Percentiles rank a stretch among this genome's conserved stretches.
phyloP scores from a whole-genome alignment of 2,113 vertebrate genomes.

The Bungarus multicinctus region DNA sequence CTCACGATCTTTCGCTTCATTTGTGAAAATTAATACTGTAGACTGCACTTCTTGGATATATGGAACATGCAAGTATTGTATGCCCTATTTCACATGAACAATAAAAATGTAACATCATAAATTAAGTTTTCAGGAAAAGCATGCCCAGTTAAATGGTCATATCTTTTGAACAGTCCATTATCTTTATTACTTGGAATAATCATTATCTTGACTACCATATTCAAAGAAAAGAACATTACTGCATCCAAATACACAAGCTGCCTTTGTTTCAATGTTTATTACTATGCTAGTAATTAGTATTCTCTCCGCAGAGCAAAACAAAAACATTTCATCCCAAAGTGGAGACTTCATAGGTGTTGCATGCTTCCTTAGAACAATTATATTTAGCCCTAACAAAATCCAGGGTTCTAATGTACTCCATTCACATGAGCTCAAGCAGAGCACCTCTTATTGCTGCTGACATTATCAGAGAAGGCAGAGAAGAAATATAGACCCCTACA shows the following conservation, averaged over 20 bases:
- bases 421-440: conserved; percentile 6
- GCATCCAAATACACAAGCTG: conserved; percentile 5
- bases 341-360: neutral
- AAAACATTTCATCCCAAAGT: neutral
- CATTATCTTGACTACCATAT: neutral
- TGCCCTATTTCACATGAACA: neutral
- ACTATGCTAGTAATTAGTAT: conserved; percentile 16
- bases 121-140: neutral
- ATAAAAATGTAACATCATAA: neutral
- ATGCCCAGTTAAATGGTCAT: neutral
- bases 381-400: neutral
- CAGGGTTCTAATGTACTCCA: neutral
- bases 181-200: neutral
- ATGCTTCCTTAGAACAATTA: neutral
- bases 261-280: conserved; percentile 1
- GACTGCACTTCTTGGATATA: neutral
- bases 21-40: neutral
- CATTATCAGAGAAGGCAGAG: neutral
- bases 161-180: neutral
- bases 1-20: neutral
- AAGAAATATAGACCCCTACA: neutral
- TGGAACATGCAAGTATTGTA: neutral
- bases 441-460: neutral
- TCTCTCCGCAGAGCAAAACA: conserved; percentile 10
- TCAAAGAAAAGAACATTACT: neutral